A percentile compares a stretch with the other conserved stretches of the same genome.
phyloP scores from a whole-genome alignment of 1,140 invertebrate genomes.

The Eueides isabella region DNA sequence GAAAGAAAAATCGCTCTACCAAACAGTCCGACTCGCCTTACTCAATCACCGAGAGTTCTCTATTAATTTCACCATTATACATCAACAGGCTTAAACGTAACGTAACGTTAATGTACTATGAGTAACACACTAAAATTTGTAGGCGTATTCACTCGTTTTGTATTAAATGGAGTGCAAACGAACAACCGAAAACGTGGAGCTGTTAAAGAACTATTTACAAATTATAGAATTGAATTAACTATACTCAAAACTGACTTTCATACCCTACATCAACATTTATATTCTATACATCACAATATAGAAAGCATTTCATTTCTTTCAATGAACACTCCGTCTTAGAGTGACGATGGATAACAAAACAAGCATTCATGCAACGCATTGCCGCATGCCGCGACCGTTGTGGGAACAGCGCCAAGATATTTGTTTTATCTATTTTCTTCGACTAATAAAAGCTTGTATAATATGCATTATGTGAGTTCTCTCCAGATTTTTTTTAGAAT shows the following conservation, averaged over 20 bases:
- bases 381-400: slow-evolving; percentile 19
- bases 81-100: too few relatives aligned
- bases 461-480: background rate
- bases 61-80: too few relatives aligned
- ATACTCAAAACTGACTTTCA: background rate
- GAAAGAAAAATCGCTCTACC: too few relatives aligned
- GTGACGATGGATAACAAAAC: slow-evolving; percentile 14
- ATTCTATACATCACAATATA: background rate
- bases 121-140: too few relatives aligned
- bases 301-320: slow-evolving; percentile 1
- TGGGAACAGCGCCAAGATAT: slow-evolving; percentile 28
- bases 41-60: too few relatives aligned
- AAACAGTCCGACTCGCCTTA: too few relatives aligned
- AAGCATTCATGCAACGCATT: slow-evolving; percentile 24
- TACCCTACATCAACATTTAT: background rate
- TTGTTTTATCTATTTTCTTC: slow-evolving; percentile 20
- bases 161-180: too few relatives aligned
- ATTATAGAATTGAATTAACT: background rate
- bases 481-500: background rate
- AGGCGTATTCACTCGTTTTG: too few relatives aligned
- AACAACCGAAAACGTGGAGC: background rate
- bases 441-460: slow-evolving; percentile 16
- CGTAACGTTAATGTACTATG: too few relatives aligned
- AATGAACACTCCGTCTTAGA: background rate
- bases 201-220: background rate